Evolutionary conservation across 1,140 invertebrate genomes (phyloP).

Genomic region (Heliconius hermathena): DNA sequence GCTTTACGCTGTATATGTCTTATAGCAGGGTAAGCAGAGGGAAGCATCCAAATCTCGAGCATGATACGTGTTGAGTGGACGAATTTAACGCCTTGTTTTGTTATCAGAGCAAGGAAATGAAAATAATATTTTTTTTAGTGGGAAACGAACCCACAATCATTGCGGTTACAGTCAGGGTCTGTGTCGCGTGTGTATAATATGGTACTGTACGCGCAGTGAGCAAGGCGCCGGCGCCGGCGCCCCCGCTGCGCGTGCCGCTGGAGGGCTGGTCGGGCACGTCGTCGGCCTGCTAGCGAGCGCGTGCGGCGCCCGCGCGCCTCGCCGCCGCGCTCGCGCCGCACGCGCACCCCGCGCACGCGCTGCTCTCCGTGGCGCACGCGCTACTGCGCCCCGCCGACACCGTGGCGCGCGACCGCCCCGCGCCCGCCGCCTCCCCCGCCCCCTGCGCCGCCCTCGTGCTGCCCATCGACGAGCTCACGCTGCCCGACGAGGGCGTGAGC

Average conservation of each 20-base stretch:
- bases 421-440: neutral
- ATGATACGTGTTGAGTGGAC: too few relatives aligned
- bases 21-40: too few relatives aligned
- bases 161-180: too few relatives aligned
- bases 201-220: slow-evolving; percentile 40
- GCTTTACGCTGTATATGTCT: too few relatives aligned
- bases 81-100: too few relatives aligned
- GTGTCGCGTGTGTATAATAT: too few relatives aligned
- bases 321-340: slow-evolving; percentile 47
- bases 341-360: slow-evolving; percentile 66
- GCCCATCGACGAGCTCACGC: slow-evolving; percentile 63
- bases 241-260: slow-evolving; percentile 66
- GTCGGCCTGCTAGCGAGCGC: slow-evolving; percentile 71
- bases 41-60: too few relatives aligned
- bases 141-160: too few relatives aligned
- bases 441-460: slow-evolving; percentile 36
- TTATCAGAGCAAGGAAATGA: too few relatives aligned
- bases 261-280: slow-evolving; percentile 68
- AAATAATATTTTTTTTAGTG: too few relatives aligned
- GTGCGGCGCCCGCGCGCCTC: slow-evolving; percentile 52
- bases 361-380: slow-evolving; percentile 64
- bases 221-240: slow-evolving; percentile 71
- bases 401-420: slow-evolving; percentile 30
- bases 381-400: slow-evolving; percentile 59
- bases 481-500: slow-evolving; percentile 67